Evolutionary conservation across 2,797 vertebrate species (phyloP), one percentile per base, ranked within the genome.

Genomic region (Clarias fuscus): DNA sequence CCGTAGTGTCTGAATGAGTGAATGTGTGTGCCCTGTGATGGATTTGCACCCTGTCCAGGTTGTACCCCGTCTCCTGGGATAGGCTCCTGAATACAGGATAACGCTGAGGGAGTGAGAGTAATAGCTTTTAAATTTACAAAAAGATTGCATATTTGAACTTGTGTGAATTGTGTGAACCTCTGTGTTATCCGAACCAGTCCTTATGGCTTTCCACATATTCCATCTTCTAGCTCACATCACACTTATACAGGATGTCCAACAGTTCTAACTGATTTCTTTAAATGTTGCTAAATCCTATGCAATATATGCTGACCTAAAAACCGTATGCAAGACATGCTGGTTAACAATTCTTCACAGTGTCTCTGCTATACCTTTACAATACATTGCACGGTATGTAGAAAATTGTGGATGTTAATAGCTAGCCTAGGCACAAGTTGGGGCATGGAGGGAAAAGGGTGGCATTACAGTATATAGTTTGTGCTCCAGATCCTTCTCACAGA

Each of bases 221-320:
- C 48, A 76, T 76, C 24, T 75, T 75, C 43, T 5, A 15, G 43
- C 6, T n/a, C n/a, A n/a, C 13, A 17, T 53, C 43, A 56, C 43
- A 27, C 14, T n/a, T 17, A 56, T 76, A 58, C 17, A 48, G 58
- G n/a, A 58, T 76, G 73, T 58, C 58, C 53, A 78, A 59, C 56
- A 78, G 75, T 78, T 30, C 56, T 8, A 33, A 13, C 7, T 59
- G 53, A 56, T 58, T 30, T 77, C 17, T 59, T 77, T 59, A 77
- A 77, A 59, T n/a, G 30, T 56, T 20, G 27, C 20, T 14, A 13
- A 27, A 48, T 22, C 58, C 84, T 59, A 68, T 84, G 62, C 59
- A 27, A 59, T 18, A 59, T 43, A 80, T 87, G 82, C 76, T 86
- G 84, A 85, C 40, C 79, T 79, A 80, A 86, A 84, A 86, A 82